These are phyloP conservation scores for Falco peregrinus DNA, from an alignment of 2,797 vertebrate species.

Conservation along the genomic window DNA sequence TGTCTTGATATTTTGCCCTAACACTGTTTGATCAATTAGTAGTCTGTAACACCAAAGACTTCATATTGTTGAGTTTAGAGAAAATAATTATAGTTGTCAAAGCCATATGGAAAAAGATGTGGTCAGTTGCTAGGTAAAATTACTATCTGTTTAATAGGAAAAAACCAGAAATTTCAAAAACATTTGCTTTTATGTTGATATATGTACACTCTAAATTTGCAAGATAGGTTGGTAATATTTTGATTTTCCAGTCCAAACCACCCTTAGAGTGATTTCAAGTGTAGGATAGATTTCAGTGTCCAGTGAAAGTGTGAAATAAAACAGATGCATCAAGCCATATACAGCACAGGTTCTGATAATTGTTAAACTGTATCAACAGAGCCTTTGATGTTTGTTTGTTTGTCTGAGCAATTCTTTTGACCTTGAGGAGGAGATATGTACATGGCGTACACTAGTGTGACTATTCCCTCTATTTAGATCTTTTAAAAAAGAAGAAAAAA, in stretches of 20 bases:
- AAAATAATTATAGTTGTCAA: not conserved
- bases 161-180: not conserved
- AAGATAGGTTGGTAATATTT: not conserved
- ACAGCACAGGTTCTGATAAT: not conserved
- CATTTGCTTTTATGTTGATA: not conserved
- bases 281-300: not conserved
- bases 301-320: not conserved
- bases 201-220: not conserved
- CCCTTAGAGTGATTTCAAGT: not conserved
- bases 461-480: not conserved
- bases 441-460: rapidly evolving
- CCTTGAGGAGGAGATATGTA: not conserved
- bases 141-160: not conserved
- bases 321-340: not conserved
- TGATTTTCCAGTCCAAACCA: not conserved
- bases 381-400: not conserved
- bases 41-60: not conserved
- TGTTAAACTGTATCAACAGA: not conserved
- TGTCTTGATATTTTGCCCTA: not conserved
- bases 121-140: not conserved
- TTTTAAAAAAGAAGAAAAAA: not conserved
- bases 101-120: not conserved
- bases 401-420: not conserved
- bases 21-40: not conserved
- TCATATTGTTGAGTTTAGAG: not conserved